Base-by-base conservation (phyloP, 2,797 vertebrate species). In the Phoebastria nigripes region DNA sequence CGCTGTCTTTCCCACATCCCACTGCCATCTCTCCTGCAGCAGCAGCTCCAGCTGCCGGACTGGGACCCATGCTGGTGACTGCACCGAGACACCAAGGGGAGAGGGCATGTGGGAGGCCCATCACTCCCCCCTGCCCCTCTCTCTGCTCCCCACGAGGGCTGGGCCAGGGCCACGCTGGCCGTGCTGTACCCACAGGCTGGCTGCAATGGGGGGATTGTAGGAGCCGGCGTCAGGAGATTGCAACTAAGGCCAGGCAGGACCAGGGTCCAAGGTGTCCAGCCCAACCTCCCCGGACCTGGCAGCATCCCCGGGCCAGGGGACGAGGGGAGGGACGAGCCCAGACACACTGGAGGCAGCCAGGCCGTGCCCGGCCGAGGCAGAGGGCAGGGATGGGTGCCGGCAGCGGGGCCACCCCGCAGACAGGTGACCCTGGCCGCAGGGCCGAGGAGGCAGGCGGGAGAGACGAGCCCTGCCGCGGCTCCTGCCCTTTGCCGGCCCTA, bases 171-270 rank as follows among this genome's bases (percentile, higher is more conserved):
- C 35, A 0, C 12, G 2, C 33, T 6, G 31, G 7, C 39, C 6
- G 2, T 12, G 58, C 56, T 11, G 0, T 47, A 22, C 18, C 26
- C 86, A 0, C 0, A 12, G 55, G 7, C 31, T 17, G 61, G 31
- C 58, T 22, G 85, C n/a, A 1, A 2, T 1, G 1, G 16, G 12
- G 21, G 29, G 8, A 11, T 0, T 2, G 61, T 54, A 4, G 63
- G 49, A 86, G 16, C 24, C 2, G 31, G 11, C 21, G 4, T 9
- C 0, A 2, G 63, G 76, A 37, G 29, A 2, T 0, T 72, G 52
- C 51, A 17, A 24, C 22, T 6, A 2, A 15, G 13, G n/a, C 44
- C 2, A 18, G 41, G 55, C 35, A 74, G 74, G 46, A 55, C 3
- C 6, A 1, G 42, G 16, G 42, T 9, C n/a, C 29, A 3, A 11